Percentiles rank a stretch among this genome's conserved stretches.
phyloP scores from a whole-genome alignment of 2,113 vertebrate species.

The Acanthochromis polyacanthus region DNA sequence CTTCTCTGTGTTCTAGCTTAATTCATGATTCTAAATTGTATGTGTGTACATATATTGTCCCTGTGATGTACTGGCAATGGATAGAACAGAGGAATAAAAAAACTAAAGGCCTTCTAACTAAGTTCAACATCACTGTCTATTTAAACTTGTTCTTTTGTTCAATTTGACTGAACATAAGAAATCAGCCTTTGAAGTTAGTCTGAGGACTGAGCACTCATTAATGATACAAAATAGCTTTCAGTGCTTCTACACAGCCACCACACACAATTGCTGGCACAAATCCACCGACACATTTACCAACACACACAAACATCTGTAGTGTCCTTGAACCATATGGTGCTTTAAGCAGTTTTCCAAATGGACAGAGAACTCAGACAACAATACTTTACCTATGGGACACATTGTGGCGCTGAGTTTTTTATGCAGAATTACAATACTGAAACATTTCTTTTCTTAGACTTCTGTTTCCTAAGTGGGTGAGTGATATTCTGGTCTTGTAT shows the following conservation, averaged over 20 bases:
- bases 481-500: neutral
- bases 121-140: too few relatives aligned
- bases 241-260: neutral
- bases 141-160: neutral
- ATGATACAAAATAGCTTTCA: neutral
- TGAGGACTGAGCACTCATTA: neutral
- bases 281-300: neutral
- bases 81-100: too few relatives aligned
- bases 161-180: neutral
- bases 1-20: too few relatives aligned
- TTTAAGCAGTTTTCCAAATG: conserved; percentile 8
- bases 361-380: conserved; percentile 40
- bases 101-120: too few relatives aligned
- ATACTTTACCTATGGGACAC: conserved; percentile 44
- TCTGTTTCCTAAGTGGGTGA: conserved; percentile 9
- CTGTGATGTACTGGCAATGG: too few relatives aligned
- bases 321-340: conserved; percentile 8
- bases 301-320: neutral
- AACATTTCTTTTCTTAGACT: neutral
- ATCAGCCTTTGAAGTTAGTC: neutral
- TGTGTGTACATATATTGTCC: too few relatives aligned
- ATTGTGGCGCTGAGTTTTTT: neutral
- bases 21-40: too few relatives aligned
- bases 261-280: neutral
- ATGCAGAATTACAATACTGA: conserved; percentile 11